Evolutionary conservation across 2,797 vertebrate genomes (phyloP).

Genomic region (Acanthis flammea): DNA sequence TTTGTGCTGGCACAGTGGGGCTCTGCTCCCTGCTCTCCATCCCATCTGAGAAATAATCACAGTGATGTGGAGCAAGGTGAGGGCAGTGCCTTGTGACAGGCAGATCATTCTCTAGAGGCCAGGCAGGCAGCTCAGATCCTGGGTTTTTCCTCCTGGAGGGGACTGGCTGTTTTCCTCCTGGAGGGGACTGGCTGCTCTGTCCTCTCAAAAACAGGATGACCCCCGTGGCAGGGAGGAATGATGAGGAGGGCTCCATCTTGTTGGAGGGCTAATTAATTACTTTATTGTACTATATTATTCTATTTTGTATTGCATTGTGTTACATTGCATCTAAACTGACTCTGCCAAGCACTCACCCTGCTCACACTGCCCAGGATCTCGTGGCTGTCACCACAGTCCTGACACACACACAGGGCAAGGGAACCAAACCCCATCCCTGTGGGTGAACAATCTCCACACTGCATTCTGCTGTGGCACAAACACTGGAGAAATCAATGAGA

Average conservation of each 20-base stretch:
- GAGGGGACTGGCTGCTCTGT: neutral
- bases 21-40: neutral
- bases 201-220: fast-evolving
- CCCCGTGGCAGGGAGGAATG: neutral
- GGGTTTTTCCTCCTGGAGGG: neutral
- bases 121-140: neutral
- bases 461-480: too few relatives aligned
- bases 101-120: neutral
- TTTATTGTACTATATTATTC: too few relatives aligned
- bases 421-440: too few relatives aligned
- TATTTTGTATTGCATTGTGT: too few relatives aligned
- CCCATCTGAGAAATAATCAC: neutral
- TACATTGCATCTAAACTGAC: too few relatives aligned
- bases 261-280: too few relatives aligned
- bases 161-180: neutral
- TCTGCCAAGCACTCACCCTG: too few relatives aligned
- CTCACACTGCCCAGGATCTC: neutral
- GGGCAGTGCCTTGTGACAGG: neutral
- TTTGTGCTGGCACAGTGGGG: neutral
- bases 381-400: too few relatives aligned
- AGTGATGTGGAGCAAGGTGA: neutral
- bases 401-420: too few relatives aligned
- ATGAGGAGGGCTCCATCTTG: too few relatives aligned
- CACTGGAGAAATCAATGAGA: too few relatives aligned
- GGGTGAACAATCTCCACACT: too few relatives aligned